Conservation (phyloP, 2,113 vertebrate species). For the Brachionichthys hirsutus region DNA sequence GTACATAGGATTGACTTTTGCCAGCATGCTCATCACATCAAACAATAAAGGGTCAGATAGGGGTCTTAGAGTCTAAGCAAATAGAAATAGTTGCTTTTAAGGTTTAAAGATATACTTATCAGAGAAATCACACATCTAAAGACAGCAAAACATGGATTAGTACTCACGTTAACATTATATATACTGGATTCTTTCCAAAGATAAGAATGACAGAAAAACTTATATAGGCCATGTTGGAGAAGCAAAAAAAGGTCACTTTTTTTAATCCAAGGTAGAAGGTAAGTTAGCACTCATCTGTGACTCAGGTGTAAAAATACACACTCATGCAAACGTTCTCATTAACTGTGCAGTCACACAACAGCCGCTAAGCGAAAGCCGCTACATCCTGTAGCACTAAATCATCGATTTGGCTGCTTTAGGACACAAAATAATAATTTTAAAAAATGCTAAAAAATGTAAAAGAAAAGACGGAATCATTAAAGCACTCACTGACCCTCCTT, state of each 20-base stretch:
- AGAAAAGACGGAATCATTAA: constrained; percentile 43
- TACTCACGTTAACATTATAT: constrained; percentile 63
- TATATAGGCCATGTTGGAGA: constrained; percentile 64
- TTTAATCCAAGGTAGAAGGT: constrained; percentile 53
- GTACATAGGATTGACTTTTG: constrained; percentile 49
- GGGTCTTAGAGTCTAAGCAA: constrained; percentile 49
- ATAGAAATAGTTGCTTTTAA: constrained; percentile 43
- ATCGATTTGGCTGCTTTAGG: constrained; percentile 61
- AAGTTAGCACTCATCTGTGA: constrained; percentile 32
- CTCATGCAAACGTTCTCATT: constrained; percentile 46
- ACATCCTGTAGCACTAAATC: constrained; percentile 60
- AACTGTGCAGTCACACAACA: constrained; percentile 42
- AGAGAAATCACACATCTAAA: constrained; percentile 56
- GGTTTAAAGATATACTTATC: constrained; percentile 41
- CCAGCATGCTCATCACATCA: constrained; percentile 65
- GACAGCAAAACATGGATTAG: constrained; percentile 54
- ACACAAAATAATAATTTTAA: constrained; percentile 51
- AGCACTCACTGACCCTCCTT: constrained; percentile 52
- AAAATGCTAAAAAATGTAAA: constrained; percentile 38
- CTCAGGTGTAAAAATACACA: constrained; percentile 28
- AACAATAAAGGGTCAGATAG: constrained; percentile 47
- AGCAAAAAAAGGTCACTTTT: constrained; percentile 75
- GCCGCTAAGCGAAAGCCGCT: constrained; percentile 49
- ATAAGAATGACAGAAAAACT: constrained; percentile 60
- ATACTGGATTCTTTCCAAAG: constrained; percentile 51